These are phyloP conservation scores for Leptinotarsa rubiginosa DNA, from an alignment of 2,888 invertebrate species.

Conservation along the genomic window DNA sequence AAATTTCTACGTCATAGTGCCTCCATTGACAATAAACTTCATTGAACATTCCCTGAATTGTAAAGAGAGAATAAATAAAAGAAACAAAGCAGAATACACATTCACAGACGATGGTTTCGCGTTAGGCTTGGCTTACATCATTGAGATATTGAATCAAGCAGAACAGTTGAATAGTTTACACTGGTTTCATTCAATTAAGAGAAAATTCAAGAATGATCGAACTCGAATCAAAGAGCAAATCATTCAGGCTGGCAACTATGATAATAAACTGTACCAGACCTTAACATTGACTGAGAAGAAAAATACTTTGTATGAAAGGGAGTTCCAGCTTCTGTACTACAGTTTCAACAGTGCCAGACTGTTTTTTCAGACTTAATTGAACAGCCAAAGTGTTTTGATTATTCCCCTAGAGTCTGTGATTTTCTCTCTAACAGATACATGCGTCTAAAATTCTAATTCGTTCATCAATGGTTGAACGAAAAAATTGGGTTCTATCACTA, in stretches of 20 bases:
- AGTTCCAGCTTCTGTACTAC: constrained; percentile 91
- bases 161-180: constrained; percentile 89
- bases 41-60: constrained; percentile 92
- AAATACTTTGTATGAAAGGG: constrained; percentile 79
- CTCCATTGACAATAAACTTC: constrained; percentile 93
- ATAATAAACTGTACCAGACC: constrained; percentile 93
- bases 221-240: constrained; percentile 69
- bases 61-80: constrained; percentile 93
- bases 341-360: constrained; percentile 94
- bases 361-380: constrained; percentile 75
- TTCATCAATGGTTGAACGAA: no score
- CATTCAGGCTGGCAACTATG: constrained; percentile 70
- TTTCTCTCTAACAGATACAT: neutral
- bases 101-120: constrained; percentile 99
- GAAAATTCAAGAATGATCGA: constrained; percentile 77
- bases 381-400: no score
- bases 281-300: constrained; percentile 89
- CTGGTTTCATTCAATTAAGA: constrained; percentile 92
- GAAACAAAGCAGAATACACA: constrained; percentile 86
- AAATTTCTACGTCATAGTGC: constrained; percentile 93
- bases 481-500: no score
- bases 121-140: constrained; percentile 92
- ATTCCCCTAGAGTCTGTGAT: neutral
- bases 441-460: no score
- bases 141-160: constrained; percentile 88